phyloP scores from a whole-genome alignment of 2,888 invertebrate species.

The Heteromurus nitidus region DNA sequence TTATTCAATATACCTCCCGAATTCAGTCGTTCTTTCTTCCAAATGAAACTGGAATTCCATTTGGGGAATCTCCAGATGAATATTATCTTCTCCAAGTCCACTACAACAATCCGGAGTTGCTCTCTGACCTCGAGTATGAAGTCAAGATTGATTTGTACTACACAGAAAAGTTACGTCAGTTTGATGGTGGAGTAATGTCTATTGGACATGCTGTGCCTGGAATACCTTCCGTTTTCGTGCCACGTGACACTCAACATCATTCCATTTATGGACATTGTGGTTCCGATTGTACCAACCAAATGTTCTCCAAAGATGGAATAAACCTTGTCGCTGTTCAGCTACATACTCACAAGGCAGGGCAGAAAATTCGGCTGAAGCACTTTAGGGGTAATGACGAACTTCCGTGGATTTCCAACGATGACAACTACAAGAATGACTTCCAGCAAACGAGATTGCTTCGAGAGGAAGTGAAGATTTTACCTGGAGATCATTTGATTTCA shows the following conservation, averaged over 20 bases:
- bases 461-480: constrained; percentile 25
- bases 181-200: constrained; percentile 41
- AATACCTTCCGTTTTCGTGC: constrained; percentile 27
- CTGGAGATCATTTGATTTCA: constrained; percentile 26
- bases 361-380: constrained; percentile 23
- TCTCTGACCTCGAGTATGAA: not conserved
- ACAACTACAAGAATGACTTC: constrained; percentile 24
- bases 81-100: constrained; percentile 41
- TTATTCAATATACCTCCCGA: not conserved
- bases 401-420: constrained; percentile 39
- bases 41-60: constrained; percentile 27
- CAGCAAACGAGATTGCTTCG: constrained; percentile 4
- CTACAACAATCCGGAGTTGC: constrained; percentile 37
- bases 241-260: constrained; percentile 36
- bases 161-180: not conserved
- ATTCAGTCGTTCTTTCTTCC: constrained; percentile 26
- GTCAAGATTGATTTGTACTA: not conserved
- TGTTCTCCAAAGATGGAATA: constrained; percentile 51
- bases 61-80: not conserved
- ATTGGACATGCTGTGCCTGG: constrained; percentile 35
- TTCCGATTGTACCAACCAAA: constrained; percentile 29
- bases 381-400: constrained; percentile 33
- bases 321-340: constrained; percentile 27
- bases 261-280: constrained; percentile 50
- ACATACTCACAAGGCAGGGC: constrained; percentile 54